Base-by-base conservation (phyloP, 2,888 invertebrate species). In the Ormia ochracea region DNA sequence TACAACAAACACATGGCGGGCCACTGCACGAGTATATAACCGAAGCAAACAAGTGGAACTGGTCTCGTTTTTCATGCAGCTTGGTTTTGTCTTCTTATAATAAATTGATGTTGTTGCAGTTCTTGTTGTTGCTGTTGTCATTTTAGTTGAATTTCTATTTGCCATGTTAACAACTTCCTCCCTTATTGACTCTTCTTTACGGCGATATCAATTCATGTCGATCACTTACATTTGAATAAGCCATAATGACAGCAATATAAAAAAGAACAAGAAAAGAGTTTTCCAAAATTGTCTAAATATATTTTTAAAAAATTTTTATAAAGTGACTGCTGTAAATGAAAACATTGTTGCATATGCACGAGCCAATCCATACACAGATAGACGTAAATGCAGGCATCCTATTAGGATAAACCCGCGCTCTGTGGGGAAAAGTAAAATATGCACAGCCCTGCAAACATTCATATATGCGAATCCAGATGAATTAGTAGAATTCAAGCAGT, bases 1-100 rank as follows among this genome's bases (percentile, higher is more conserved):
- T 43, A 48, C 28, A 76, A 61, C 38, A 56, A 31, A 45, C 38
- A 38, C 26, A 54, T 26, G 19, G 12, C 43, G 1, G 21, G 1
- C 7, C 45, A 10, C 1, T 41, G 26, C 33, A 17, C n/a, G 14
- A 12, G 1, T 7, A 38, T 26, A 65, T 17, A 59, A 72, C 19
- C 28, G 54, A 73, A 73, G 36, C 7, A 61, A 78, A 74, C 78
- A 75, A 75, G 75, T 70, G 75, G 58, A 80, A 76, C 79, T 75
- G 75, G 79, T 66, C 79, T 75, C 17, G 70, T 79, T 70, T 54
- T 66, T 54, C 45, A 33, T 79, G 28, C 73, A 68, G 66, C 66
- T 75, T 70, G 43, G 54, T 80, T 54, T 72, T 66, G 66, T 75
- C 45, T 45, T 45, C 45, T 45, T 10, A 3, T 45, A 12, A 23